Evolutionary conservation across 2,888 invertebrate genomes (phyloP), one percentile per base, ranked within the genome.

Genomic region (Bhutanitis thaidina): DNA sequence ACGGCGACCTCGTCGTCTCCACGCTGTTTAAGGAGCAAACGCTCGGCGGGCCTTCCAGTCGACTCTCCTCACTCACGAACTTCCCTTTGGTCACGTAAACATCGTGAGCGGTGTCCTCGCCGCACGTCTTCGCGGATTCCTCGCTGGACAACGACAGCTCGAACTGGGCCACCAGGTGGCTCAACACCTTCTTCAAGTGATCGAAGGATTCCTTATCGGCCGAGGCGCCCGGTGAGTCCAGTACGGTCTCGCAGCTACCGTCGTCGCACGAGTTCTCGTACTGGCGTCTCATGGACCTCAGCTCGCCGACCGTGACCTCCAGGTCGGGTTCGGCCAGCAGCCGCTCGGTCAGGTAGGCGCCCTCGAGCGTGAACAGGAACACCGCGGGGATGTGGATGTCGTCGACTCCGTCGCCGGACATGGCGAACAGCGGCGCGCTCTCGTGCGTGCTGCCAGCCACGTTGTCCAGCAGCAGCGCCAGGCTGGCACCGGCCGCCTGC

Each of bases 331-430:
- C 81, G 0, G 84, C 77, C 4, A 84, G 69, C 55, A 94, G 73
- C 0, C 93, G 91, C 12, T 91, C 84, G 0, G 92, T 76, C n/a
- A 98, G 80, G 59, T 92, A 91, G 10, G 88, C 78, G 1, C 94
- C 96, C 77, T 98, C 97, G 53, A 91, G 89, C 5, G 92, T 91
- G 76, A 96, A 98, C 47, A 98, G 91, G 76, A 98, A 98, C 7
- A 97, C 95, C n/a, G 97, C 92, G 0, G 98, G 97, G 69, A 98
- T 97, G 58, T 86, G 91, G 7, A 98, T 94, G 74, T 97, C 96
- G 60, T 95, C 94, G 1, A 88, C 92, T 0, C 97, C 97, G 80
- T 98, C 98, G 1, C 97, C 97, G 0, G 97, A 97, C 98, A 99
- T 98, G 3, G 97, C 97, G 85, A 99, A 99, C 86, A 97, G 92